Percentiles rank a stretch among this genome's conserved stretches.
phyloP scores from a whole-genome alignment of 2,797 vertebrate species.

The Enteromius radiatus region DNA sequence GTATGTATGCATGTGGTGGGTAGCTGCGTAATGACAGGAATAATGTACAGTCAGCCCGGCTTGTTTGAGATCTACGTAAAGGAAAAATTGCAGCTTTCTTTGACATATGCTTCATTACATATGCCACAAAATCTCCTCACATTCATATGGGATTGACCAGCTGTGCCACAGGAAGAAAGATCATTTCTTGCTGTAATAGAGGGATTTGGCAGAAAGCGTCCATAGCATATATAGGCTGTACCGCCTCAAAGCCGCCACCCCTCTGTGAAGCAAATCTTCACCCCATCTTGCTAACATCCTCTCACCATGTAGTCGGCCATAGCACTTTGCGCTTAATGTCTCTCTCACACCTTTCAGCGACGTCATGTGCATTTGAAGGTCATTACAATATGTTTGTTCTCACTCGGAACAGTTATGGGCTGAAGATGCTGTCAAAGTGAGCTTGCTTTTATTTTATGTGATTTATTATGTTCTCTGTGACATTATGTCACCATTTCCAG shows the following conservation, averaged over 20 bases:
- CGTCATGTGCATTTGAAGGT: slow-evolving; percentile 35
- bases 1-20: neutral
- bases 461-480: slow-evolving; percentile 65
- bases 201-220: slow-evolving; percentile 49
- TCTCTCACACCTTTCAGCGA: slow-evolving; percentile 35
- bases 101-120: slow-evolving; percentile 41
- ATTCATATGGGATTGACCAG: slow-evolving; percentile 44
- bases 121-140: slow-evolving; percentile 37
- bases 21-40: slow-evolving; percentile 2
- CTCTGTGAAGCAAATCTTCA: slow-evolving; percentile 52
- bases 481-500: slow-evolving; percentile 54
- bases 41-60: neutral
- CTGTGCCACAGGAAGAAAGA: slow-evolving; percentile 49
- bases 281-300: slow-evolving; percentile 42
- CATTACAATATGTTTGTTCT: slow-evolving; percentile 42
- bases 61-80: neutral
- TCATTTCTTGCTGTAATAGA: slow-evolving; percentile 45
- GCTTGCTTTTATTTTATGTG: slow-evolving; percentile 48
- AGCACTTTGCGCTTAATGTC: slow-evolving; percentile 28
- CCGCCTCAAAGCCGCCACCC: slow-evolving; percentile 33
- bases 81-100: slow-evolving; percentile 15
- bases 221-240: slow-evolving; percentile 41
- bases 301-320: slow-evolving; percentile 40
- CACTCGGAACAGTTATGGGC: slow-evolving; percentile 33
- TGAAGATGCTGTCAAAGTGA: slow-evolving; percentile 9